A percentile compares a stretch with the other conserved stretches of the same genome.
These are phyloP conservation scores for Diadumene lineata DNA, from an alignment of 92 coral and sea anemone genomes.

Conservation along the genomic window DNA sequence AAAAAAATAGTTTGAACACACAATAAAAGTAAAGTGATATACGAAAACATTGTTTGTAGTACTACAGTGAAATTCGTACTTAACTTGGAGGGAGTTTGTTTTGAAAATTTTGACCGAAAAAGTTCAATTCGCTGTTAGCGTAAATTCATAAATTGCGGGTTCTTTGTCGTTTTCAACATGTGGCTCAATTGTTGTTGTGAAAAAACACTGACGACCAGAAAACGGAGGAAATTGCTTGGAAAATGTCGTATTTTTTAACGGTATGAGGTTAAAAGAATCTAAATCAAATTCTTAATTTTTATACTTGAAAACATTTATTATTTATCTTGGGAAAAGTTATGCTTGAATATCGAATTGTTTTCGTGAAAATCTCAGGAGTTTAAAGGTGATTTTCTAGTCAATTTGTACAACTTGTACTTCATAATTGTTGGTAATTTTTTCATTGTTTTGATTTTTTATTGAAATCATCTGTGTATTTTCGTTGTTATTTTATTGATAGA, in stretches of 20 bases:
- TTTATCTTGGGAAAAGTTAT: too few species aligned
- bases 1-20: not conserved
- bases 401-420: too few species aligned
- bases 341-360: not conserved
- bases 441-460: too few species aligned
- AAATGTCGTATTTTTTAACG: not conserved
- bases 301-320: too few species aligned
- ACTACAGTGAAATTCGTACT: too few species aligned
- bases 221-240: not conserved
- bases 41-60: too few species aligned
- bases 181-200: not conserved
- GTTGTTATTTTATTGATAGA: too few species aligned
- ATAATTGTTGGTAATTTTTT: too few species aligned
- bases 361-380: not conserved
- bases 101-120: too few species aligned
- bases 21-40: not conserved
- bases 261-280: not conserved
- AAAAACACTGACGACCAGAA: not conserved
- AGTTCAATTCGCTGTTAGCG: not conserved
- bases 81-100: too few species aligned
- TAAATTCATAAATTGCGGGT: not conserved
- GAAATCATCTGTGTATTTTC: too few species aligned
- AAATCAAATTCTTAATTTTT: not conserved
- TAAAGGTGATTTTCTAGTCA: not conserved
- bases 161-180: constrained; percentile 1